Conservation (phyloP, 2,797 vertebrate species). For the Myotis vivesi region DNA sequence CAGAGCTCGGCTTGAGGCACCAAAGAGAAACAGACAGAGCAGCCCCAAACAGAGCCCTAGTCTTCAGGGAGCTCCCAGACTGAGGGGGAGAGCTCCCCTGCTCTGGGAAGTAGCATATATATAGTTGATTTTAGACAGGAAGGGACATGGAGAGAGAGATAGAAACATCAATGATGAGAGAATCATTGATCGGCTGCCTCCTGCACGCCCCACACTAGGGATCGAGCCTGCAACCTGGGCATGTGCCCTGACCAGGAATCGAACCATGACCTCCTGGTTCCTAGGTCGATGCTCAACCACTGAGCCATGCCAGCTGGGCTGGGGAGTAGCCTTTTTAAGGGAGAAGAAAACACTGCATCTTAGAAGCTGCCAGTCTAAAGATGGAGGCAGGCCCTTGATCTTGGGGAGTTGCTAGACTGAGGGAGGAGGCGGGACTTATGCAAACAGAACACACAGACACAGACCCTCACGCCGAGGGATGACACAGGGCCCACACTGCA, state of each 20-base stretch:
- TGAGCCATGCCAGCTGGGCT: too few relatives aligned
- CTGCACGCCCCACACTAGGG: too few relatives aligned
- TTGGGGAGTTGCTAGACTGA: not conserved
- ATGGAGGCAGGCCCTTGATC: not conserved
- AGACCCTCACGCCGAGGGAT: not conserved
- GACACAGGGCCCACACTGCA: accelerated
- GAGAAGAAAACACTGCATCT: not conserved
- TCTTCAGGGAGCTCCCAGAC: not conserved
- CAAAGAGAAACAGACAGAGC: not conserved
- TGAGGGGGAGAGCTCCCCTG: not conserved
- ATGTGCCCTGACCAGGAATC: too few relatives aligned
- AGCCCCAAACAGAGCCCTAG: not conserved
- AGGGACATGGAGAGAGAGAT: too few relatives aligned
- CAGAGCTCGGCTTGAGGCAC: not conserved
- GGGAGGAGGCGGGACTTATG: not conserved
- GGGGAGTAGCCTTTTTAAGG: not conserved
- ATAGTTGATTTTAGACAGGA: too few relatives aligned
- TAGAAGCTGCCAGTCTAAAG: not conserved
- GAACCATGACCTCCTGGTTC: too few relatives aligned
- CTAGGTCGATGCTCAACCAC: too few relatives aligned
- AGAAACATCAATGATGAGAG: too few relatives aligned
- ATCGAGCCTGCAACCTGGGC: too few relatives aligned
- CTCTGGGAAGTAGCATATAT: not conserved
- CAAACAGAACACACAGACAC: not conserved
- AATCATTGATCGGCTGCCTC: too few relatives aligned